Conservation (phyloP, 2,797 vertebrate genomes). For the Sciaenops ocellatus region DNA sequence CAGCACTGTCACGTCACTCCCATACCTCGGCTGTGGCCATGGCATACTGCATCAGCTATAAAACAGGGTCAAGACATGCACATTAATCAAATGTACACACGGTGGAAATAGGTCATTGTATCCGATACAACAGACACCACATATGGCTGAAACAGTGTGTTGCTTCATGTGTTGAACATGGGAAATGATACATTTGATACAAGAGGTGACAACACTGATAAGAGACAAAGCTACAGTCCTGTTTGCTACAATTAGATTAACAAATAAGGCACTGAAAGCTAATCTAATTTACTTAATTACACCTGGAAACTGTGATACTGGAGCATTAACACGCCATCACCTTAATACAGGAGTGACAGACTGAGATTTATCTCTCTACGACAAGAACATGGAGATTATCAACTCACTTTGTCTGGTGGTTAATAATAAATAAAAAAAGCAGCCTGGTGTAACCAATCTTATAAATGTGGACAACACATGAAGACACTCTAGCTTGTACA, state of each 20-base stretch:
- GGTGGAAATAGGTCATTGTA: constrained; percentile 52
- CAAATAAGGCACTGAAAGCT: constrained; percentile 7
- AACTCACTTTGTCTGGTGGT: neutral
- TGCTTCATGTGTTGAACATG: constrained; percentile 1
- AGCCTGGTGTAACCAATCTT: neutral
- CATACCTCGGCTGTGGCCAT: constrained; percentile 89
- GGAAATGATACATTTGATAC: constrained; percentile 3
- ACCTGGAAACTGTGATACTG: constrained; percentile 38
- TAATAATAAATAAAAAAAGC: neutral
- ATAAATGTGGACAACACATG: neutral
- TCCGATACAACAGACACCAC: constrained; percentile 28
- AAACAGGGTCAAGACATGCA: constrained; percentile 43
- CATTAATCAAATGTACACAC: constrained; percentile 42
- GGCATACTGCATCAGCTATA: constrained; percentile 77
- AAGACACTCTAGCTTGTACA: neutral
- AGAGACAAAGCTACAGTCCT: neutral
- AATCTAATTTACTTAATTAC: constrained; percentile 59
- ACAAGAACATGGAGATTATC: neutral
- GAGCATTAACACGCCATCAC: constrained; percentile 2
- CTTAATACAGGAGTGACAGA: constrained; percentile 11
- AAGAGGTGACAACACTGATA: neutral
- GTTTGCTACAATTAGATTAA: constrained; percentile 18
- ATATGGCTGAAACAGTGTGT: constrained; percentile 24
- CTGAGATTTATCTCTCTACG: constrained; percentile 44
- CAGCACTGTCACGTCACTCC: constrained; percentile 92